A percentile compares a stretch with the other conserved stretches of the same genome.
These are phyloP conservation scores for Neodontobutis hainanensis DNA, from an alignment of 2,113 vertebrate species.

Conservation along the genomic window DNA sequence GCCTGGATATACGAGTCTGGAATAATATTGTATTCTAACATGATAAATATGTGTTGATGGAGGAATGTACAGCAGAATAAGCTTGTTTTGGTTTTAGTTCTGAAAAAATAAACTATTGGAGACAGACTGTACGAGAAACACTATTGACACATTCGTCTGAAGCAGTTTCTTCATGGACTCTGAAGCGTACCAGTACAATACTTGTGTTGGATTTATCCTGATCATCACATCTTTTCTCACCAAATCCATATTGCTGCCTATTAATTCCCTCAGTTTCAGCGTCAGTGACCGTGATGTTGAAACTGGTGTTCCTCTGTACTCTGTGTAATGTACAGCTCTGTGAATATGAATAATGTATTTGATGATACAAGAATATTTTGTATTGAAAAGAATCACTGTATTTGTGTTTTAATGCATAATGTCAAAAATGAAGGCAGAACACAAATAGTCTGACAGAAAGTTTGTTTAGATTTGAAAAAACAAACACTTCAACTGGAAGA, in stretches of 20 bases:
- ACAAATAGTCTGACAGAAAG: no score
- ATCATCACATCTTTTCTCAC: no score
- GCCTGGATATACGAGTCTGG: not conserved
- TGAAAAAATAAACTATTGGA: not conserved
- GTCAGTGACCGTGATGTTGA: no score
- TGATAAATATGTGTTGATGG: slow-evolving; percentile 2
- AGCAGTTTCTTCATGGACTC: not conserved
- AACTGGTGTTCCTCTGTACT: no score
- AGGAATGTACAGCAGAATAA: slow-evolving; percentile 26
- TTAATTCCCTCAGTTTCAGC: no score
- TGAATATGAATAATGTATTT: not conserved
- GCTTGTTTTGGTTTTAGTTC: slow-evolving; percentile 6
- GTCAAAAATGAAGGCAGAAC: no score
- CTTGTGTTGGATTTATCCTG: no score
- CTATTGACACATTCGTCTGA: not conserved
- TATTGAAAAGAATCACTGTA: slow-evolving; percentile 30
- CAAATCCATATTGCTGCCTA: no score
- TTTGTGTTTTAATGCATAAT: slow-evolving; percentile 12
- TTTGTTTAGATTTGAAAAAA: no score
- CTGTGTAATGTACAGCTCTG: no score
- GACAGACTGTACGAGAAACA: not conserved
- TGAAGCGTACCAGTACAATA: not conserved
- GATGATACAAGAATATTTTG: slow-evolving; percentile 39
- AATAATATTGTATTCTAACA: not conserved
- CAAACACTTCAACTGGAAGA: no score